Percentiles rank a stretch among this genome's conserved stretches.
Conservation (phyloP, 2,888 invertebrate species). For the Dasypogon diadema region DNA sequence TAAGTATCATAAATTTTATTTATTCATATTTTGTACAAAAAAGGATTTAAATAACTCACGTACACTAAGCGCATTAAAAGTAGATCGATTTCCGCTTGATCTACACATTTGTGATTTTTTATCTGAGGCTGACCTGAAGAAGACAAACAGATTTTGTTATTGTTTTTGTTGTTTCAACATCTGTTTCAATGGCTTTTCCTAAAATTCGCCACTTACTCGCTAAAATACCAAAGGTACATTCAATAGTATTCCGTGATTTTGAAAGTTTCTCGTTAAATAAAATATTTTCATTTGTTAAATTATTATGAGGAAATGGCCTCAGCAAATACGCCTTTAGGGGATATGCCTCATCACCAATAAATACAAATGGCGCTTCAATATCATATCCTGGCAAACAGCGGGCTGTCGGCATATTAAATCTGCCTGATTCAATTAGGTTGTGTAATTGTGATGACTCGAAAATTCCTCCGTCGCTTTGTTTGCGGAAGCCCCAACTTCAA, state of each 20-base stretch:
- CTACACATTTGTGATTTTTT: no score
- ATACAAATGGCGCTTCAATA: slow-evolving; percentile 41
- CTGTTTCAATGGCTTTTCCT: slow-evolving; percentile 15
- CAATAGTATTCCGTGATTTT: background rate
- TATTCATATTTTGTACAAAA: background rate
- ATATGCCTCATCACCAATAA: slow-evolving; percentile 41
- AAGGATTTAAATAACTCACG: no score
- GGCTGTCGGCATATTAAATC: slow-evolving; percentile 40
- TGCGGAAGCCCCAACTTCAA: slow-evolving; percentile 35
- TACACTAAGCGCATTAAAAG: no score
- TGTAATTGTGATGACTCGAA: slow-evolving; percentile 47
- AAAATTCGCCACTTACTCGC: slow-evolving; percentile 19
- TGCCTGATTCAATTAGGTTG: slow-evolving; percentile 34
- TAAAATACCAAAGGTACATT: slow-evolving; percentile 35
- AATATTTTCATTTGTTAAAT: background rate
- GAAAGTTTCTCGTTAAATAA: background rate
- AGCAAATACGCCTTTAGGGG: slow-evolving; percentile 44
- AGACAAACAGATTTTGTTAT: slow-evolving; percentile 24
- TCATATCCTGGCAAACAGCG: slow-evolving; percentile 13
- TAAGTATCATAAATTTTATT: background rate
- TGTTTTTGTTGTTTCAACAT: slow-evolving; percentile 22
- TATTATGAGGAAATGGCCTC: slow-evolving; percentile 8
- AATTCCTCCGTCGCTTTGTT: slow-evolving; percentile 39
- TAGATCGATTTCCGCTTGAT: no score
- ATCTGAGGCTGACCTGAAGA: background rate